Base-by-base conservation (phyloP, 37 sponge, comb jelly and placozoan genomes). In the Geodia barretti region DNA sequence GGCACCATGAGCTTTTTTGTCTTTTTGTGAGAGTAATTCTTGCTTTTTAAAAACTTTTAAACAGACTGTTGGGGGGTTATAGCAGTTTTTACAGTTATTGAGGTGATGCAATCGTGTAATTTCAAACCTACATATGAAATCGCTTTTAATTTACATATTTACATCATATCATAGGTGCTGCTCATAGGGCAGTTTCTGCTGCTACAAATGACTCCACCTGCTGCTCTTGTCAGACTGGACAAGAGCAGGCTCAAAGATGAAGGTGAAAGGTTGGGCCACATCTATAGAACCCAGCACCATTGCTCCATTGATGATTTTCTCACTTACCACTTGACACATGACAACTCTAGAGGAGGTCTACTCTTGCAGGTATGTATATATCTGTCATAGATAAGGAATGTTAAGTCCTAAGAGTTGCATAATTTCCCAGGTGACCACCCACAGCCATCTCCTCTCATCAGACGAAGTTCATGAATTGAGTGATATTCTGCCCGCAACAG, bases 391-490 rank as follows among this genome's bases (percentile, higher is more conserved):
- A 26, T 41, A 8, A 39, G 4, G 36, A 33, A n/a, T 25, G 23
- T 42, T 23, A 32, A 78, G 29, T 39, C 35, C 11, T 66, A 31
- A 17, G 28, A 39, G 24, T 21, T 34, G 79, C 39, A 39, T 78
- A 20, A 67, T 75, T 20, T 25, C 84, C 19, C 90, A 95, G 84
- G 91, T 95, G 34, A 95, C 95, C 14, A 95, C 95, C 32, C 86
- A 91, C 73, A 84, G 93, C 32, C 92, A 82, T 37, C 89, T 91
- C 8, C 70, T 95, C 33, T 72, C 86, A 8, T 60, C 29, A 36
- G 77, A 79, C 23, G 92, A 91, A 19, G 35, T 84, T 23, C 43
- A 84, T 30, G 38, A 84, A 7, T 23, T 89, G 11, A 24, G 38
- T 1, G 32, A 69, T 40, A n/a, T 58, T 28, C 24, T 81, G 20